Evolutionary conservation across 1,140 invertebrate species (phyloP).

Genomic region (Drosophila kepulauana): DNA sequence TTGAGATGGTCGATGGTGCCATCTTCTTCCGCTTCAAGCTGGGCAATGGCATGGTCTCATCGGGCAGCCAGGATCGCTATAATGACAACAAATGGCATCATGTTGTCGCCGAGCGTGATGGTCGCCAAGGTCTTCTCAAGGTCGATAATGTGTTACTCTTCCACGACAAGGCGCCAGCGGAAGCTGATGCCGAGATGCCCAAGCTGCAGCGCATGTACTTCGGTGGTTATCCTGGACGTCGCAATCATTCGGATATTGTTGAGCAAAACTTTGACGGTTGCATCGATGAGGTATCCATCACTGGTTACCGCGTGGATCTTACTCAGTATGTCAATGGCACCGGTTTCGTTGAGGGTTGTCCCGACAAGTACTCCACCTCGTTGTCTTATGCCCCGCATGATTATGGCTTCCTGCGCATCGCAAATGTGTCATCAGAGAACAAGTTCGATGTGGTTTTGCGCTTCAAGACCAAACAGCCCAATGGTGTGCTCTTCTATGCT

Average conservation of each 20-base stretch:
- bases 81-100: constrained; percentile 95
- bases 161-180: constrained; percentile 76
- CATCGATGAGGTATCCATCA: constrained; percentile 93
- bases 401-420: constrained; percentile 88
- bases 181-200: constrained; percentile 85
- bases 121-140: constrained; percentile 88
- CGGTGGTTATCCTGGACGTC: constrained; percentile 93
- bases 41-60: constrained; percentile 87
- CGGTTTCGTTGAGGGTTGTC: constrained; percentile 94
- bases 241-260: constrained; percentile 88
- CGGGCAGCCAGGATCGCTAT: constrained; percentile 88
- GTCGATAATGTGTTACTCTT: constrained; percentile 88
- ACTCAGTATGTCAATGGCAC: constrained; percentile 91
- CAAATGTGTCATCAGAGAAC: constrained; percentile 87
- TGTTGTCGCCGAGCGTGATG: constrained; percentile 89
- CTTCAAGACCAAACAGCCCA: constrained; percentile 92
- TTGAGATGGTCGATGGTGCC: constrained; percentile 93
- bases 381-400: constrained; percentile 85
- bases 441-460: constrained; percentile 93
- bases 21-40: constrained; percentile 91
- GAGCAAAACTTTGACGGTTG: constrained; percentile 96
- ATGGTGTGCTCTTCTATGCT: constrained; percentile 93
- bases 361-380: constrained; percentile 86
- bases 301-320: constrained; percentile 91
- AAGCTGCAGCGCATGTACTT: constrained; percentile 92